Evolutionary conservation across 2,797 vertebrate species (phyloP).

Genomic region (Urocyon cinereoargenteus): DNA sequence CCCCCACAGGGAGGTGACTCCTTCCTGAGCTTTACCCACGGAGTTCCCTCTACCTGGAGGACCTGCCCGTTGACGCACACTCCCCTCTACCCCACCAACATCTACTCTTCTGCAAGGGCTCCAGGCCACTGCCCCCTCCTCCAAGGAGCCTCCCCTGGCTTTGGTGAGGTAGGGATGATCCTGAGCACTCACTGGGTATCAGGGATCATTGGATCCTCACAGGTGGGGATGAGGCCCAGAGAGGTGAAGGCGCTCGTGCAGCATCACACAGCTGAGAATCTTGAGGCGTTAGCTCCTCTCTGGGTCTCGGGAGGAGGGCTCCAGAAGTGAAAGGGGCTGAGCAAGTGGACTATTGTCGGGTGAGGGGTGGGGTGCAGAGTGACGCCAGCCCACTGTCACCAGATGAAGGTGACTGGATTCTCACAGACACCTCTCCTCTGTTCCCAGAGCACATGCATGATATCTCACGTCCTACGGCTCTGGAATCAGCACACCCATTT

Average conservation of each 20-base stretch:
- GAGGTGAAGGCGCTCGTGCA: not conserved
- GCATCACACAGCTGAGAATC: not conserved
- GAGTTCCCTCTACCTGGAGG: not conserved
- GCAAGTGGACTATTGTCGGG: accelerated
- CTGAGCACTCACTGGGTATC: not conserved
- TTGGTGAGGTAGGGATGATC: too few species aligned
- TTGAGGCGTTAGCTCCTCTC: not conserved
- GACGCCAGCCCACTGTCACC: not conserved
- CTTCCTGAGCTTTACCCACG: not conserved
- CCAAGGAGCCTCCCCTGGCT: not conserved
- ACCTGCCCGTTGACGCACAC: accelerated
- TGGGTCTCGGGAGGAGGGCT: not conserved
- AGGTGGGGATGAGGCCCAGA: not conserved
- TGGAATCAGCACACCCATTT: not conserved
- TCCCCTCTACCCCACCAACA: accelerated
- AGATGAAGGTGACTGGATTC: not conserved
- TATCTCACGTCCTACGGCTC: accelerated
- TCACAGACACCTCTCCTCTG: accelerated
- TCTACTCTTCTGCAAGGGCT: accelerated
- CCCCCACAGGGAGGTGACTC: accelerated
- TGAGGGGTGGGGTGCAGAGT: not conserved
- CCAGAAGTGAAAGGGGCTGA: accelerated
- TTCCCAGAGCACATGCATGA: accelerated
- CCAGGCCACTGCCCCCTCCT: not conserved
- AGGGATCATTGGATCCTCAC: not conserved